Evolutionary conservation across 2,888 invertebrate genomes (phyloP).

Genomic region (Caenorhabditis sp.): DNA sequence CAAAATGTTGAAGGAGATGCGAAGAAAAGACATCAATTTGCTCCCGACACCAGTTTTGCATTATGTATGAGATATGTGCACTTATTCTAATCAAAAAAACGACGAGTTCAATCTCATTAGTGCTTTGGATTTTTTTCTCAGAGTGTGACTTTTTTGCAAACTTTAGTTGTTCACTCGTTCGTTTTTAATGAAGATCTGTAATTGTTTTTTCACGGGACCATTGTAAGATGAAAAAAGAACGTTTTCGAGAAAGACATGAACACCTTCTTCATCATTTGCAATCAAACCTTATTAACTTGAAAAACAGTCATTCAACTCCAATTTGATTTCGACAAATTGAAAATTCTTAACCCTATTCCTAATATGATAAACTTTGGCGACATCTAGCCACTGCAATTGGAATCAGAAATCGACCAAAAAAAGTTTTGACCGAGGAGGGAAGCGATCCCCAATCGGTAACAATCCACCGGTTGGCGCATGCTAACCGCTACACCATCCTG

Average conservation of each 20-base stretch:
- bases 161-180: constrained; percentile 23
- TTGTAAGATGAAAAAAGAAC: no score
- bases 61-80: constrained; percentile 65
- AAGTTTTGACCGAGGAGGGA: constrained; percentile 19
- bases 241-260: no score
- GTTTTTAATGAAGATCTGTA: neutral
- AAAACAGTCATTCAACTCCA: no score
- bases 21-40: constrained; percentile 33
- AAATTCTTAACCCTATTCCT: neutral
- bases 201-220: neutral
- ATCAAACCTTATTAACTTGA: no score
- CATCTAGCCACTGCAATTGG: neutral
- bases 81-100: constrained; percentile 68
- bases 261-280: no score
- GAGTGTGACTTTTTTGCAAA: constrained; percentile 37
- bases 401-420: constrained; percentile 11
- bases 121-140: constrained; percentile 1
- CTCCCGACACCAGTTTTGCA: constrained; percentile 56
- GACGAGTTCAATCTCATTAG: constrained; percentile 59
- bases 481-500: constrained; percentile 57
- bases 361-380: neutral
- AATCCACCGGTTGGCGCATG: constrained; percentile 51
- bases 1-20: neutral
- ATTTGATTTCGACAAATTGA: no score
- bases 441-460: constrained; percentile 50